Base-by-base conservation (phyloP, 2,888 invertebrate genomes). In the Chalcosyrphus nemorum region DNA sequence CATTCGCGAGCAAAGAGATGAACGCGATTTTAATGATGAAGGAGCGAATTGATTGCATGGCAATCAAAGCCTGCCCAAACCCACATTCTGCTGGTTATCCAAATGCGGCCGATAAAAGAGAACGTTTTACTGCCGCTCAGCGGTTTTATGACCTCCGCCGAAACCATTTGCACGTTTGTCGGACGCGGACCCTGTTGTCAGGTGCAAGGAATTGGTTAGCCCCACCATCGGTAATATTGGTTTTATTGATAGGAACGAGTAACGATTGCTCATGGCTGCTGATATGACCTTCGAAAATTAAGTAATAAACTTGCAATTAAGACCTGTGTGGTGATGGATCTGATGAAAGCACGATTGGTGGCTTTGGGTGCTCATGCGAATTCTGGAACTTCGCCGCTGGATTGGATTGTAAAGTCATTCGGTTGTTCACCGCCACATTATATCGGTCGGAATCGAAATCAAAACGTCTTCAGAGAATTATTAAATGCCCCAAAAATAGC, bases 241-340 rank as follows among this genome's bases (percentile, higher is more conserved):
- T 76, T 86, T 87, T 87, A 87, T 87, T 87, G 87, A 87, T 87
- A 86, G 84, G 43, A 75, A 72, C 57, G 81, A 61, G 72, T 76
- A 82, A 86, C 86, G 80, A 82, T 85, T 76, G 78, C 76, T 72
- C 61, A 52, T 24, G 61, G 54, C 47, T 71, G 54, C 47, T 71
- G 65, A 68, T 76, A 81, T 70, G 86, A 86, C 81, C 86, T 86
- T 86, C 86, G 59, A 74, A 86, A 87, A 88, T 88, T 88, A 87
- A 88, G 87, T 71, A 75, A 88, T 88, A 88, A 88, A 88, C 72
- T 27, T 47, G 72, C 63, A 75, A 80, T 81, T 81, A 81, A 65
- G 52, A 9, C 11, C 11, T 6, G 9, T 32, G n/a, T n/a, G n/a
- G n/a, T n/a, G 77, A 71, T 59, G 68, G 27, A 65, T 61, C n/a